Evolutionary conservation across 2,888 invertebrate species (phyloP), one percentile per base, ranked within the genome.

Genomic region (Eristalis arbustorum): DNA sequence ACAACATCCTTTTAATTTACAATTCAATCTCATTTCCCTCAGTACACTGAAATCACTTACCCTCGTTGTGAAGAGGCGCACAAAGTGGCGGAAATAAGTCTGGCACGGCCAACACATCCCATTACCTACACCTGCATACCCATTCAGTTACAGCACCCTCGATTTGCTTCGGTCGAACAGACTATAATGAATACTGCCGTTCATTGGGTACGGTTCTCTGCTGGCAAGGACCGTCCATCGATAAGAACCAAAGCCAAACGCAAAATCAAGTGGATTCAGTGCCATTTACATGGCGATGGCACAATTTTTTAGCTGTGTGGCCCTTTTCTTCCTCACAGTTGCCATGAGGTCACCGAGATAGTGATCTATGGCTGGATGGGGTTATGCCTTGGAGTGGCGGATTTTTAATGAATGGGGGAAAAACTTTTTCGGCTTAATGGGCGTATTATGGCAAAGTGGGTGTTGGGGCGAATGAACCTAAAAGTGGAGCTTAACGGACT

Each of bases 241-340:
- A 64, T 64, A 64, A 64, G 31, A 22, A 37, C 8, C 22, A 64
- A 64, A 34, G 18, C 14, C 31, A 37, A 64, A 71, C 11, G 34
- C n/a, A 59, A 57, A 74, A 74, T 57, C 64, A 74, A 74, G 64
- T 75, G 66, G 74, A 64, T 42, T 73, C 40, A 25, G n/a, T 63
- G 40, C 37, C 74, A 57, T 75, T 66, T 59, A 67, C 66, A 74
- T 74, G 56, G 49, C 8, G 49, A 49, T 49, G 49, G 49, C 18
- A 49, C 49, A 18, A 1, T 49, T 49, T 31, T 49, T 49, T 18
- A 18, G 49, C 49, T 49, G 18, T 49, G 18, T 10, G 8, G 49
- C 18, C 49, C 49, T 49, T 49, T 49, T 49, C 63, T 37, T 22
- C n/a, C 63, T 22, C 63, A 18, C 11, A 18, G 49, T 49, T 18